Base-by-base conservation (phyloP, 2,797 vertebrate species). In the Alca torda region DNA sequence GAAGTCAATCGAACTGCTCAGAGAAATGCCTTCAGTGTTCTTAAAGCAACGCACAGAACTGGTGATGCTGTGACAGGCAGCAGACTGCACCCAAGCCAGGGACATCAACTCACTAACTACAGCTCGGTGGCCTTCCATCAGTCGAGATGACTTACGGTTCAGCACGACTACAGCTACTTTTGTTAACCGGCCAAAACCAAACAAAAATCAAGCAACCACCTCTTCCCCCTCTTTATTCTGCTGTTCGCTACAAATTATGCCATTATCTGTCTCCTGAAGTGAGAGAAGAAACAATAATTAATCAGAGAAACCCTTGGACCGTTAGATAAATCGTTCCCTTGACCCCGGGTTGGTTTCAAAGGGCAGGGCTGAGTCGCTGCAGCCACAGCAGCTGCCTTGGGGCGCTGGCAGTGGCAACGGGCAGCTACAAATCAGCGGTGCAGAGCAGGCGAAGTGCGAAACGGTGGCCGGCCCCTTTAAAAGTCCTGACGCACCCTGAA, bases 1-100 rank as follows among this genome's bases (percentile, higher is more conserved):
- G 93, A 89, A 97, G 96, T 95, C 96, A 93, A 93, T 93, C 88
- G 96, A 93, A 90, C 87, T 90, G 95, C 85, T 97, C 84, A 53
- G 69, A 80, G 75, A 87, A 97, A 97, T 53, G 30, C 86, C 64
- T 81, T 91, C 79, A 48, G 83, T 70, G 84, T 60, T 94, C 84
- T 78, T 78, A 91, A 84, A 87, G 91, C 87, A 94, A 95, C 45
- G 78, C 83, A 95, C 9, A 95, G 69, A 95, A 83, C 3, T 60
- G 73, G 72, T 74, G 94, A 84, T 69, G 74, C 88, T 24, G 24
- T 75, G 91, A 95, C 84, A 84, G 69, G 87, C 54, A 86, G 64
- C 84, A 89, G 91, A 95, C 72, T 90, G 59, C 97, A 74, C 51
- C 28, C 54, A 87, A 91, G 80, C 91, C 61, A 91, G 46, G 73